Base-by-base conservation (phyloP, 2,797 vertebrate species). In the Adrianichthys oophorus region DNA sequence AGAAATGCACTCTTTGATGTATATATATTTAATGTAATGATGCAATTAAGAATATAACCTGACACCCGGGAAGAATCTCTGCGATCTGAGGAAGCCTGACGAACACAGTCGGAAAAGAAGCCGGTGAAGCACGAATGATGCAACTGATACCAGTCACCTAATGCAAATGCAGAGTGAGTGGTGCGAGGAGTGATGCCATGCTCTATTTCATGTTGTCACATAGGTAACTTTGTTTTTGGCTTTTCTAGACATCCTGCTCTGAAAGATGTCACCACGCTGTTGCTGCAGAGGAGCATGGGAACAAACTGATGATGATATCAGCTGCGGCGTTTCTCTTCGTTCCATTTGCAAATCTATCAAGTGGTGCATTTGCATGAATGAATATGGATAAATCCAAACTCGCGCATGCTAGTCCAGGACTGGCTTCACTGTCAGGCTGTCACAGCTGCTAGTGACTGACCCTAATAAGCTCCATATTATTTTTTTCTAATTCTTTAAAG, bases 401-500 rank as follows among this genome's bases (percentile, higher is more conserved):
- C 18, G 19, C 17, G 50, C 19, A 16, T 32, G 40, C 29, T 53
- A 43, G 43, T 18, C 7, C n/a, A 32, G 18, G 14, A 57, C 19
- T 48, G 21, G 16, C 37, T 19, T 10, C 17, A 18, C 42, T 19
- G 43, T 59, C 4, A 7, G 50, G 58, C 56, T 15, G 29, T 55
- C 48, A 52, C 48, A 51, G n/a, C 21, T 15, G 21, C 40, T 41
- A 54, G 24, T 43, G 64, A 10, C 50, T 48, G 42, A 53, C 60
- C 54, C 17, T 41, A 58, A 60, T 65, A 43, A 70, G 64, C 52
- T 42, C 52, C 54, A 16, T 45, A 52, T 59, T 76, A 65, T 65
- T 55, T 43, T 43, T 15, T n/a, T 57, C 32, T 68, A 72, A 74
- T 74, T 69, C 65, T 48, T 49, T 42, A 21, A 67, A 73, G 56